Evolutionary conservation across 2,797 vertebrate species (phyloP).

Genomic region (Lutjanus campechanus): DNA sequence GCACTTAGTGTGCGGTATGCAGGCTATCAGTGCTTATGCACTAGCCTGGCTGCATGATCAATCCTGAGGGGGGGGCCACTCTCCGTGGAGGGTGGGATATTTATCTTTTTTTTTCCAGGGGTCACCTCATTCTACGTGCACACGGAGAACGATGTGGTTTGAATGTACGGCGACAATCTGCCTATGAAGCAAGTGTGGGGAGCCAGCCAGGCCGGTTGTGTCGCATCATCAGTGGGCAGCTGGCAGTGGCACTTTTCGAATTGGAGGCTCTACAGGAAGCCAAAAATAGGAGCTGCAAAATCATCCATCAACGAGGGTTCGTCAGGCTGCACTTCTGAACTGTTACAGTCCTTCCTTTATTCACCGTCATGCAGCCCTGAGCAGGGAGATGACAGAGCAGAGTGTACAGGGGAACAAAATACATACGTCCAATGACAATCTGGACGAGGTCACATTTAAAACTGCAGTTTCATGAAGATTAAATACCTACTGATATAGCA

Average conservation of each 20-base stretch:
- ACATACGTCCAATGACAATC: not conserved
- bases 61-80: conserved; percentile 27
- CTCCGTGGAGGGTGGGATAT: conserved; percentile 25
- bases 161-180: conserved; percentile 46
- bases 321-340: conserved; percentile 50
- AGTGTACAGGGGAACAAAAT: not conserved
- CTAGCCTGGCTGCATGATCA: conserved; percentile 54
- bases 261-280: conserved; percentile 56
- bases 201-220: conserved; percentile 52
- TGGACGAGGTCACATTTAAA: conserved; percentile 29
- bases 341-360: not conserved
- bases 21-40: conserved; percentile 59
- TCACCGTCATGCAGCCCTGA: not conserved
- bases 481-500: not conserved
- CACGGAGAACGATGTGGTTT: conserved; percentile 27
- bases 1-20: conserved; percentile 61
- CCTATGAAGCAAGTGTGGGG: conserved; percentile 47
- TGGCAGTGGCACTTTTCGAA: conserved; percentile 52
- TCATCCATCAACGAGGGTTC: conserved; percentile 67
- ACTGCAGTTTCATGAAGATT: not conserved
- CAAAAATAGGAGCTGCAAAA: conserved; percentile 72
- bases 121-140: conserved; percentile 55
- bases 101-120: conserved; percentile 52
- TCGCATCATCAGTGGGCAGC: conserved; percentile 64
- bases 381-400: not conserved